Base-by-base conservation (phyloP, 2,797 vertebrate species). In the Neosalanx taihuensis region DNA sequence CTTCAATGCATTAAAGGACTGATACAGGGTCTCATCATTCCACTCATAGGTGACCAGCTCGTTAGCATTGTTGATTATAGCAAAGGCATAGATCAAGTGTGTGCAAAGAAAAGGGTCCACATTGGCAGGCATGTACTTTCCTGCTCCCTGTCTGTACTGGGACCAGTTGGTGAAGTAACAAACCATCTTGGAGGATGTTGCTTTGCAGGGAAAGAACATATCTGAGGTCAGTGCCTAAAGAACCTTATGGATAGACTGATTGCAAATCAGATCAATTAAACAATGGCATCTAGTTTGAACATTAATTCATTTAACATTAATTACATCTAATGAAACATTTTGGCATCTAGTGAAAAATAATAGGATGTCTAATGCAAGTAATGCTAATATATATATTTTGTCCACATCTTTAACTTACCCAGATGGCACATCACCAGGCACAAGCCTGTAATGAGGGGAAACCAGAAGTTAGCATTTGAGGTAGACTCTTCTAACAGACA, bases 101-200 rank as follows among this genome's bases (percentile, higher is more conserved):
- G 92, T 95, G 73, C 94, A 95, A 33, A 95, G 87, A 79, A 89
- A 80, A 29, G 94, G 92, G 60, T 95, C 91, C 68, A 94, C 86
- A 51, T 93, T 82, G 4, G 70, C 78, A 4, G 93, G 93, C 69
- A 85, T 13, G 68, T 86, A 84, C 1, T 85, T 92, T 53, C 88
- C 92, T 1, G 78, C 72, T 5, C 79, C 83, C 0, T 91, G 89
- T 67, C 93, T 89, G 74, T 88, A 92, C 70, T 91, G 92, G 58
- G 93, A 92, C 94, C 94, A 94, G 80, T 91, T 94, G 72, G 92
- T 92, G 76, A 94, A 94, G 82, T 94, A 94, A 67, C 94, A 95
- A 62, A 89, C 86, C 84, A 94, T 85, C 69, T 89, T 86, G 53
- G 86, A 80, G 74, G 91, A 81, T 65, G 85, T 80, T 20, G 88